Evolutionary conservation across 2,113 vertebrate genomes (phyloP), one percentile per base, ranked within the genome.

Genomic region (Podarcis raffonei): DNA sequence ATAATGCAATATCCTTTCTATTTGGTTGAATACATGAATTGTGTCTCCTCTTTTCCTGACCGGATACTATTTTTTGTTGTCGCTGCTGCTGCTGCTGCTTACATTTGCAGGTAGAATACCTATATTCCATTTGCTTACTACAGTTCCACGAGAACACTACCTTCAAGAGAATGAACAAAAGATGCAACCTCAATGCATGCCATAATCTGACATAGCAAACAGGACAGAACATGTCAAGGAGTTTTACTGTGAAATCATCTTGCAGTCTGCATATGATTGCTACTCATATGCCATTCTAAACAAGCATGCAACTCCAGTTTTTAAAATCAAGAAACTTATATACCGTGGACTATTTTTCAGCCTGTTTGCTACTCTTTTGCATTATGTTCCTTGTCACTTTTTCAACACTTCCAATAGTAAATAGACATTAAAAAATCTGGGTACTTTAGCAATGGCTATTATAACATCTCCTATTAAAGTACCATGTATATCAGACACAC

Each of bases 351-450:
- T 95, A 93, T 94, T 97, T 97, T 97, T 96, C 96, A 96, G 95
- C 94, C 94, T 92, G 66, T 97, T 98, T 97, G 95, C 94, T 97
- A 97, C 90, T 94, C 96, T 97, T 97, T 97, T 97, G 96, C 96
- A 97, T 97, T 97, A 93, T 92, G 62, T 86, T 94, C 95, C 91
- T 91, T 94, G 83, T 78, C 93, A 94, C 90, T 97, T 97, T 97
- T 97, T 97, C 95, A 96, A 91, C 95, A 89, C 89, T 94, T 94
- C 94, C 90, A 94, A 93, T 88, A 89, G 93, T 92, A 96, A 92
- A 89, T 90, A 42, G 94, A 96, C 93, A 96, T 89, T 89, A 0
- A 90, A 89, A 83, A 94, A 25, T 92, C 81, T 85, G 81, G 91
- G 95, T 94, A 95, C 87, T 87, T 71, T 89, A 89, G 89, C 89